Evolutionary conservation across 2,888 invertebrate species (phyloP).

Genomic region (Pocota personata): DNA sequence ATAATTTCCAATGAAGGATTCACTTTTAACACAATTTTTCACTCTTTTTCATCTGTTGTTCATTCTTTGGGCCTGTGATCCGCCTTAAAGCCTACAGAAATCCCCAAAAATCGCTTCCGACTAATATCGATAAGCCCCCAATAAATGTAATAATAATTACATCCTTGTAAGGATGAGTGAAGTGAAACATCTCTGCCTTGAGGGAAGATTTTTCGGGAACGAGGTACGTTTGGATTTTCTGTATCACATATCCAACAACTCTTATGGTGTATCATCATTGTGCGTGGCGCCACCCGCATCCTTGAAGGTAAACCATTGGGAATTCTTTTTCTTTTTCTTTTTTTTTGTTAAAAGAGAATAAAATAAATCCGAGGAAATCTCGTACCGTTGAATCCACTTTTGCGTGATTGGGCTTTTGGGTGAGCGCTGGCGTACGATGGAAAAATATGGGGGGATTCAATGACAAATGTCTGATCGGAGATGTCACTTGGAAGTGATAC

Average conservation of each 20-base stretch:
- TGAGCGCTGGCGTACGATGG: constrained; percentile 16
- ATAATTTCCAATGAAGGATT: constrained; percentile 66
- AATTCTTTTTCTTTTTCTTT: constrained; percentile 21
- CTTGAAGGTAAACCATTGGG: constrained; percentile 37
- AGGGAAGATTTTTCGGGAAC: constrained; percentile 43
- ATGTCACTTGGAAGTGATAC: constrained; percentile 71
- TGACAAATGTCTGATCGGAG: constrained; percentile 61
- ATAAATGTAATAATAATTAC: constrained; percentile 71
- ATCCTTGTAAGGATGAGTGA: constrained; percentile 55
- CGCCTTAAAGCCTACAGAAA: constrained; percentile 28
- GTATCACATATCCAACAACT: constrained; percentile 34
- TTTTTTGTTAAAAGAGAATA: not conserved
- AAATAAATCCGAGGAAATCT: constrained; percentile 66
- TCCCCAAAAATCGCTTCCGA: constrained; percentile 51
- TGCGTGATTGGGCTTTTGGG: constrained; percentile 61
- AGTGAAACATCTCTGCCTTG: constrained; percentile 36
- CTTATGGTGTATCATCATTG: constrained; percentile 15
- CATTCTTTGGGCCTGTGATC: not conserved
- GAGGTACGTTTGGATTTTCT: constrained; percentile 46
- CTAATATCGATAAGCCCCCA: constrained; percentile 68
- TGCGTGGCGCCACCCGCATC: constrained; percentile 13
- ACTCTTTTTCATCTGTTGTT: not conserved
- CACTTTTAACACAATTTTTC: constrained; percentile 45
- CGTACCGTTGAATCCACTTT: constrained; percentile 61
- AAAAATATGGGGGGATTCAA: constrained; percentile 5